phyloP scores from a whole-genome alignment of 2,113 vertebrate species.

The Pelecanus crispus region DNA sequence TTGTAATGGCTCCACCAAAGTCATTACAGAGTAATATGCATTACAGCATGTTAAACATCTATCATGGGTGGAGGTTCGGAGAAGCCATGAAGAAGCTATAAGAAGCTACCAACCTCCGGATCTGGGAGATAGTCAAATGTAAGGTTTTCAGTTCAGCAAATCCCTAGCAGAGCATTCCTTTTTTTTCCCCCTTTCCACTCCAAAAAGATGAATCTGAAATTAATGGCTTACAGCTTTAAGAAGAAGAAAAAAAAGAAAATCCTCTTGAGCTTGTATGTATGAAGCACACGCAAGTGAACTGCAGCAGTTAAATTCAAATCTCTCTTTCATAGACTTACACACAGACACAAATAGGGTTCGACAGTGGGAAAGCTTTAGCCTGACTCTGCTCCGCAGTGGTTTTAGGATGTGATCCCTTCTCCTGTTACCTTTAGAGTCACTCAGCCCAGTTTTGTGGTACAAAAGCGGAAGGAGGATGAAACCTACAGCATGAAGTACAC shows the following conservation, averaged over 20 bases:
- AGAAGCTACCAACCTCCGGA: neutral
- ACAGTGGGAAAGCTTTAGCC: neutral
- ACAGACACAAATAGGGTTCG: neutral
- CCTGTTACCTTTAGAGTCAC: neutral
- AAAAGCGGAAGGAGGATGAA: neutral
- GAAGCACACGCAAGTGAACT: neutral
- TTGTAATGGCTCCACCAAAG: conserved; percentile 46
- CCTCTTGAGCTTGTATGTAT: neutral
- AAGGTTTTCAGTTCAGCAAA: neutral
- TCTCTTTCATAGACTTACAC: neutral
- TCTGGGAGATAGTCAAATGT: neutral
- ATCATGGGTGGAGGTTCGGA: neutral
- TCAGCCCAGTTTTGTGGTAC: neutral
- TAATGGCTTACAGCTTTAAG: neutral
- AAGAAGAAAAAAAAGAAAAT: neutral
- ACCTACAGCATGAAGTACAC: neutral
- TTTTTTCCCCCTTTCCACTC: neutral
- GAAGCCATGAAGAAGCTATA: neutral
- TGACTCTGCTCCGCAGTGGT: neutral
- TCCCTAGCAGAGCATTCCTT: neutral
- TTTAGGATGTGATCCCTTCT: neutral
- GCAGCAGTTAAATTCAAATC: neutral
- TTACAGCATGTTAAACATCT: conserved; percentile 14
- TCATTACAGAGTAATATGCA: conserved; percentile 20
- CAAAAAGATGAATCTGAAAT: neutral